Conservation (phyloP, 2,113 vertebrate genomes). For the Vireo altiloquus region DNA sequence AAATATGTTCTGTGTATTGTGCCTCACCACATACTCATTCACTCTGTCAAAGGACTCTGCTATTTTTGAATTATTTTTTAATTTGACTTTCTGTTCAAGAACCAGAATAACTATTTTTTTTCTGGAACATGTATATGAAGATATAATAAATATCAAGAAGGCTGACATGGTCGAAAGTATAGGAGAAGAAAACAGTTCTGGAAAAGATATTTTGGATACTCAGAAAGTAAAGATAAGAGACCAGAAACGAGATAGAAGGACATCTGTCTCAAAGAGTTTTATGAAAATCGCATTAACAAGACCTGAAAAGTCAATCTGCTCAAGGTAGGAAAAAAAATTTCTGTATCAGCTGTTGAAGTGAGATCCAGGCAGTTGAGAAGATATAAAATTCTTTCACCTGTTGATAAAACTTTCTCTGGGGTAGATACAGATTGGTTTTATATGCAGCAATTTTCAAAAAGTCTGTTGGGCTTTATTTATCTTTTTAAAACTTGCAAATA, state of each 20-base stretch:
- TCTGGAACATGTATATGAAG: background rate
- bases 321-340: background rate
- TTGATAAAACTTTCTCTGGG: background rate
- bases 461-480: background rate
- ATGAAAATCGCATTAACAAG: background rate
- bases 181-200: background rate
- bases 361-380: background rate
- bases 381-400: background rate
- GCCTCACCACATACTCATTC: background rate
- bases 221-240: background rate
- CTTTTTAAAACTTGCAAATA: background rate
- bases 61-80: background rate
- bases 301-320: background rate
- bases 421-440: accelerated
- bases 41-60: background rate
- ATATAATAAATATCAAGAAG: background rate
- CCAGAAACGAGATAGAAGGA: background rate
- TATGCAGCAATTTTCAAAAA: background rate
- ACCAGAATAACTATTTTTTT: background rate
- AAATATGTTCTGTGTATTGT: background rate
- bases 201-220: background rate
- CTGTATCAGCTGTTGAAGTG: background rate
- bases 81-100: background rate
- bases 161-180: background rate
- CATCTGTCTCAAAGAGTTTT: background rate